Base-by-base conservation (phyloP, 92 coral and sea anemone genomes). In the Zoanthus solanderi region DNA sequence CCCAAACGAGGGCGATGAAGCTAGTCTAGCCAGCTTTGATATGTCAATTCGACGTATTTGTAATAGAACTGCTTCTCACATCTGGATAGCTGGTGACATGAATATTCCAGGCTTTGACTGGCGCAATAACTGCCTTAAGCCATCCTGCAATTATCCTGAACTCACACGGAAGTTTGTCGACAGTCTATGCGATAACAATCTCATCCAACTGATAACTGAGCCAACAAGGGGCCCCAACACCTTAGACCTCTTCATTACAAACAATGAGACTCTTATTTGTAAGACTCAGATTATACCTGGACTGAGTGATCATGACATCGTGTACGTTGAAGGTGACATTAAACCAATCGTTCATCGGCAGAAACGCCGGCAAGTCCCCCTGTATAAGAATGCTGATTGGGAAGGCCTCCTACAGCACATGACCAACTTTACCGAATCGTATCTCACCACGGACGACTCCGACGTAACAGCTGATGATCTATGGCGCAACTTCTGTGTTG, bases 11-110 rank as follows among this genome's bases (percentile, higher is more conserved):
- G 65, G 78, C 56, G 18, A 83, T 66, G 87, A 68, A 69, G 76
- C 45, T 65, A 83, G 78, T 57, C 44, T 66, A n/a, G 37, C 77
- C 76, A 83, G 60, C 77, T 83, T 83, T 83, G 76, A 65, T 30
- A 37, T 44, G 76, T 83, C 48, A 83, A 16, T 37, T 98, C 95
- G 84, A 95, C 95, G 99, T 97, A 86, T 65, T 52, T 46, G 69
- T 54, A 37, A 73, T 73, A 44, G 78, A 73, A 6, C 78, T 73
- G 88, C 16, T 46, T 84, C 88, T 52, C 88, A 71, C 67, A 72
- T 84, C 79, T 84, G 79, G 79, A 50, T 84, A 69, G 71, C 88
- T 44, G 79, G 88, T 72, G 79, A 84, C 71, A 69, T 84, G 67
- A 84, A 84, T 17, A 69, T 84, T 52, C 78, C 87, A 67, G 87